Conservation (phyloP, 2,888 invertebrate genomes). For the Phania funesta region DNA sequence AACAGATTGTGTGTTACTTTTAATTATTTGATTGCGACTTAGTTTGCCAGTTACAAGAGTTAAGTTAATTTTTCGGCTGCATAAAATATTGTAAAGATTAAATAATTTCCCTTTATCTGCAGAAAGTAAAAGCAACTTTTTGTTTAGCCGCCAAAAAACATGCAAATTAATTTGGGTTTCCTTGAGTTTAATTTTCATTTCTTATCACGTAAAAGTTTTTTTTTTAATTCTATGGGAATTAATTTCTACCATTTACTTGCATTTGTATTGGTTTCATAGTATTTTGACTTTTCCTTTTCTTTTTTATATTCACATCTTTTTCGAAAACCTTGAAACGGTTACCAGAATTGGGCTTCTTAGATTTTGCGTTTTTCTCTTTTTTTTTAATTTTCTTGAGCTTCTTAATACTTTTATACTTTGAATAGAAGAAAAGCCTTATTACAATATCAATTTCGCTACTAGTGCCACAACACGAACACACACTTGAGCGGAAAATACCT, state of each 20-base stretch:
- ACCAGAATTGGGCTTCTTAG: slow-evolving; percentile 32
- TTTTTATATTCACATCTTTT: slow-evolving; percentile 2
- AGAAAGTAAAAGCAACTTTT: no score
- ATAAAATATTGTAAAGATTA: no score
- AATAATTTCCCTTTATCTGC: no score
- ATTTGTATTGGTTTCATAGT: slow-evolving; percentile 8
- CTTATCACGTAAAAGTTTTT: slow-evolving; percentile 3
- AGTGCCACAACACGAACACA: slow-evolving; percentile 18
- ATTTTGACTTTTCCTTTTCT: background rate
- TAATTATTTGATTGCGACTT: no score
- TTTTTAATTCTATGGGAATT: background rate
- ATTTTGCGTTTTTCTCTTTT: background rate
- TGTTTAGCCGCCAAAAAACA: no score
- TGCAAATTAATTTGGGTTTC: no score
- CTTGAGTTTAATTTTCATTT: no score
- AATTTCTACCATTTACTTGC: background rate
- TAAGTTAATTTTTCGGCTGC: no score
- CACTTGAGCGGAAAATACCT: slow-evolving; percentile 23
- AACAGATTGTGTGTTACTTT: no score
- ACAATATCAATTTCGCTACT: slow-evolving; percentile 57
- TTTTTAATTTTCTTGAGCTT: background rate
- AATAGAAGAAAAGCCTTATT: slow-evolving; percentile 32
- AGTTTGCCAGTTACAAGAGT: no score
- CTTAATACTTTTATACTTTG: slow-evolving; percentile 25
- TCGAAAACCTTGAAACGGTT: slow-evolving; percentile 34